A percentile compares a stretch with the other conserved stretches of the same genome.
These are phyloP conservation scores for Lepilemur ruficaudatus DNA, from an alignment of 2,797 vertebrate species.

Conservation along the genomic window DNA sequence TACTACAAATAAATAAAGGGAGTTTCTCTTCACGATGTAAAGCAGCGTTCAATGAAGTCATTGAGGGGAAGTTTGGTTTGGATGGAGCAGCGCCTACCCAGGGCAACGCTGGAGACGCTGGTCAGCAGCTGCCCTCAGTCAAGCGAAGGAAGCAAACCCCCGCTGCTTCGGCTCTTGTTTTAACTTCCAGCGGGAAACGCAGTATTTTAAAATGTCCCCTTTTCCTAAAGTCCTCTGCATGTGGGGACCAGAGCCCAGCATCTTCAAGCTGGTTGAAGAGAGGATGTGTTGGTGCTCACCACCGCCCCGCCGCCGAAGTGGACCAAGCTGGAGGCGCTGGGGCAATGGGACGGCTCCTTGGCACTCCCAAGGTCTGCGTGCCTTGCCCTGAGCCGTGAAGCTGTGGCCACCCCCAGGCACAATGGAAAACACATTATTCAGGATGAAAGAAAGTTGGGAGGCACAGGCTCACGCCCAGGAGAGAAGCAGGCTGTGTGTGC, in stretches of 20 bases:
- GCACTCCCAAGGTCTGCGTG: not conserved
- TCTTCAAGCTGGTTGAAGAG: slow-evolving; percentile 1
- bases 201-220: slow-evolving; percentile 70
- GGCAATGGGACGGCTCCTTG: not conserved
- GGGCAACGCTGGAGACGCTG: slow-evolving; percentile 75
- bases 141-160: slow-evolving; percentile 76
- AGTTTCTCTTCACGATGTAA: slow-evolving; percentile 87
- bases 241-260: not conserved
- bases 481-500: not conserved
- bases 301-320: not conserved
- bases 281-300: not conserved
- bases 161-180: slow-evolving; percentile 82
- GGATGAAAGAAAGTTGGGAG: not conserved
- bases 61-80: slow-evolving; percentile 86
- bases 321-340: not conserved
- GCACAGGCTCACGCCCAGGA: not conserved
- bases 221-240: slow-evolving; percentile 38
- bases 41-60: slow-evolving; percentile 88
- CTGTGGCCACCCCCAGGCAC: not conserved
- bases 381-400: not conserved
- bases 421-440: not conserved
- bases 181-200: slow-evolving; percentile 83
- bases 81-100: slow-evolving; percentile 78
- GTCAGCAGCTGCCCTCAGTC: slow-evolving; percentile 84
- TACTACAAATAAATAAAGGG: slow-evolving; percentile 87